These are phyloP conservation scores for Cepaea nemoralis DNA, from an alignment of 1,140 invertebrate genomes.

Conservation along the genomic window DNA sequence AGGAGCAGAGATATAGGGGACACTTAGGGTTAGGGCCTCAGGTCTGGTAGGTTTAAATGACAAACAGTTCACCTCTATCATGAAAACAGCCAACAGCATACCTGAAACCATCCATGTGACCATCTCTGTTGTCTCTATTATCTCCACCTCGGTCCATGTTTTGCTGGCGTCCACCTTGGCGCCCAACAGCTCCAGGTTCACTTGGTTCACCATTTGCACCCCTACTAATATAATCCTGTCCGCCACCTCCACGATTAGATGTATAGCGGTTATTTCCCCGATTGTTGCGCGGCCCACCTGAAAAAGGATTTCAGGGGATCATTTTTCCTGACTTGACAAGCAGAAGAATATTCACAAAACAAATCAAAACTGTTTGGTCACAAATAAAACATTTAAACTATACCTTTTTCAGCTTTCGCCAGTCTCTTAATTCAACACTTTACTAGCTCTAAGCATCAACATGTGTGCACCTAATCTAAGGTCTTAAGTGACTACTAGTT, in stretches of 20 bases:
- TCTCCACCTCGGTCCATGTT: constrained; percentile 34
- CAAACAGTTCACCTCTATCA: no score
- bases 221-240: constrained; percentile 38
- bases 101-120: constrained; percentile 33
- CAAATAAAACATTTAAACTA: no score
- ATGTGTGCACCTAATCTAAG: no score
- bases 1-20: no score
- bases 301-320: constrained; percentile 24
- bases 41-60: no score
- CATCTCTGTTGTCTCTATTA: constrained; percentile 35
- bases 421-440: no score
- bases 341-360: no score
- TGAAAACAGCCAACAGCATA: not conserved
- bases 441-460: no score
- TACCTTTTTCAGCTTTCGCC: no score
- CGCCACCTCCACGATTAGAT: constrained; percentile 55
- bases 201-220: constrained; percentile 20
- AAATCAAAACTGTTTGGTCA: no score
- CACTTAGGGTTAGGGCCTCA: no score
- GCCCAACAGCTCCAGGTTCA: not conserved
- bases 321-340: not conserved
- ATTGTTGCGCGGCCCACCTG: constrained; percentile 51
- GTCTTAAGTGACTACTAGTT: no score
- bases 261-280: constrained; percentile 49
- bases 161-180: constrained; percentile 7